Percentiles rank a stretch among this genome's conserved stretches.
Evolutionary conservation across 1,140 invertebrate species (phyloP).

Genomic region (Trinorchestia longiramus): DNA sequence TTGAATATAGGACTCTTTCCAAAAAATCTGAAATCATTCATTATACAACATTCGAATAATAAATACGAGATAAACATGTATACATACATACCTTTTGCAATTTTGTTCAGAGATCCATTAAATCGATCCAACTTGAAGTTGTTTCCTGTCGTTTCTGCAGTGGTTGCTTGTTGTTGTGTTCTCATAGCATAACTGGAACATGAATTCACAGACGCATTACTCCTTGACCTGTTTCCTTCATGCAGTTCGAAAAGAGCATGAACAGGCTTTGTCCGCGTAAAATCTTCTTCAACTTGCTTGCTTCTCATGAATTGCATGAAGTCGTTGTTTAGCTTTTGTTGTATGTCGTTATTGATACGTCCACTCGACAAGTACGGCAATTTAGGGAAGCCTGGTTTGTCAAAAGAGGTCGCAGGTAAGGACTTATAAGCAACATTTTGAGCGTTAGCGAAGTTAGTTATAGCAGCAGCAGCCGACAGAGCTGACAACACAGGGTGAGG

Average conservation of each 20-base stretch:
- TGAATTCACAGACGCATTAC: neutral
- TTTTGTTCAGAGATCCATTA: neutral
- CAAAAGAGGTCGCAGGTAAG: neutral
- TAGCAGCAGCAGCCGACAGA: conserved; percentile 32
- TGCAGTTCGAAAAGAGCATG: neutral
- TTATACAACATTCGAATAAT: neutral
- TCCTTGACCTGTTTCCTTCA: neutral
- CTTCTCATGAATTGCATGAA: conserved; percentile 27
- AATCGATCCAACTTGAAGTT: neutral
- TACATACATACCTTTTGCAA: neutral
- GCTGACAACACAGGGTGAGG: conserved; percentile 19
- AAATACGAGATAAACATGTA: neutral
- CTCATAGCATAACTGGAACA: too few species aligned
- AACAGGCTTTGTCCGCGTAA: neutral
- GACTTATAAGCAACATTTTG: neutral
- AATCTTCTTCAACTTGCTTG: conserved; percentile 28
- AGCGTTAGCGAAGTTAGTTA: neutral
- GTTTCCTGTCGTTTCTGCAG: neutral
- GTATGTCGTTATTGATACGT: neutral
- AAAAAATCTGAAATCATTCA: neutral
- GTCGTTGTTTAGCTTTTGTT: conserved; percentile 26
- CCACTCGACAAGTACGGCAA: neutral
- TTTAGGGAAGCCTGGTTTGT: neutral
- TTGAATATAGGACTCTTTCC: neutral
- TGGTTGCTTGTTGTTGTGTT: neutral